A percentile compares a stretch with the other conserved stretches of the same genome.
Evolutionary conservation across 2,797 vertebrate genomes (phyloP).

Genomic region (Eremophila alpestris): DNA sequence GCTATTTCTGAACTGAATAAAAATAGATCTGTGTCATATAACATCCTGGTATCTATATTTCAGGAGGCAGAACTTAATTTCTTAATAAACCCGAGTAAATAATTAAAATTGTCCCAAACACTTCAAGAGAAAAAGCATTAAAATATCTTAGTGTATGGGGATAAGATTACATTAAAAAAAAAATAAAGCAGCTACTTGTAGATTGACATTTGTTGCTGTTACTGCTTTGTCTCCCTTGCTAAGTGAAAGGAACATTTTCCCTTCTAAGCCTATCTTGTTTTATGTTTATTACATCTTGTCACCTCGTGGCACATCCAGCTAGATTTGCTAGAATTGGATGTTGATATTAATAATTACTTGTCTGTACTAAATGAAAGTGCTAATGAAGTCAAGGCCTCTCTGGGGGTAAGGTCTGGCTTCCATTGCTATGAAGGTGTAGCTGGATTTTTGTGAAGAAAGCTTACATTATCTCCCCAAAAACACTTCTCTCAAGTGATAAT

Average conservation of each 20-base stretch:
- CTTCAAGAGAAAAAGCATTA: neutral
- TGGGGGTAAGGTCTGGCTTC: neutral
- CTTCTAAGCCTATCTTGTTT: neutral
- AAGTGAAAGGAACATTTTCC: neutral
- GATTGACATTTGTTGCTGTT: neutral
- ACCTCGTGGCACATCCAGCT: slow-evolving; percentile 32
- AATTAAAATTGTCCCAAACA: slow-evolving; percentile 29
- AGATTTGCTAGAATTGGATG: slow-evolving; percentile 45
- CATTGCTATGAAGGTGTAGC: neutral
- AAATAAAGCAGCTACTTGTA: neutral
- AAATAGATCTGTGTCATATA: slow-evolving; percentile 6
- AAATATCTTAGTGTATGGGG: neutral
- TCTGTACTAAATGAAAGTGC: slow-evolving; percentile 54
- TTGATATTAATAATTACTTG: slow-evolving; percentile 61
- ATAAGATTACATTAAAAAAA: neutral
- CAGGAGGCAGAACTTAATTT: slow-evolving; percentile 16
- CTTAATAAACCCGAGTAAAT: slow-evolving; percentile 39
- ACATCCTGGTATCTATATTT: slow-evolving; percentile 3
- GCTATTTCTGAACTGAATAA: neutral
- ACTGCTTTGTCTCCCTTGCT: neutral
- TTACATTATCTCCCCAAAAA: neutral
- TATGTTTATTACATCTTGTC: slow-evolving; percentile 49
- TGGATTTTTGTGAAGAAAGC: slow-evolving; percentile 34
- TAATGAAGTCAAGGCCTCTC: slow-evolving; percentile 46
- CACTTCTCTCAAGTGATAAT: neutral